Evolutionary conservation across 2,888 invertebrate species (phyloP), one percentile per base, ranked within the genome.

Genomic region (Gymnosoma rotundatum): DNA sequence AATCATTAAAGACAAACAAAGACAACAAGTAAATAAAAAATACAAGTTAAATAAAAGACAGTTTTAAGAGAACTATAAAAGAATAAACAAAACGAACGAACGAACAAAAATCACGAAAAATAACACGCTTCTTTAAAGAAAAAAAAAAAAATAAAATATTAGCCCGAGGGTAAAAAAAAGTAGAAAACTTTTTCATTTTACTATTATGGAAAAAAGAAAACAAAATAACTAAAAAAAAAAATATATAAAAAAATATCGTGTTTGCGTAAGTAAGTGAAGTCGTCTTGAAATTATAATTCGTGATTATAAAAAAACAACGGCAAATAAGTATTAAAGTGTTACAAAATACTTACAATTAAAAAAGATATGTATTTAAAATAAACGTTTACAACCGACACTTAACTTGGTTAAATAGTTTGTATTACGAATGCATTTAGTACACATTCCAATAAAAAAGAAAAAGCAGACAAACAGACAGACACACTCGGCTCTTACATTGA

Each of bases 221-320:
- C 36, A 58, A 42, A 10, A 1, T 12, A 52, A 75, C 8, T 12
- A 18, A 74, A 67, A 9, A 58, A 18, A 21, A 45, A 50, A 38
- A 45, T 5, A 16, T 48, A n/a, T 21, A 64, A 36, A 4, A 75
- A 66, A 67, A 67, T 38, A 36, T 52, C 18, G 60, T 60, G 50
- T 60, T 52, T 38, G 32, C 45, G 18, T 56, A 72, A 64, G 16
- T 38, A 16, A 50, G 16, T 38, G 20, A 50, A 76, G 50, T 63
- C 52, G 69, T 70, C 63, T 81, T 70, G 52, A 66, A 64, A 70
- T 70, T 64, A 16, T 75, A 70, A 81, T 63, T 70, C 75, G 73
- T 70, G 60, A 63, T 67, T 72, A 72, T 48, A 69, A 58, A 32
- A 8, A 36, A 54, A 54, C 20, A n/a, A 48, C 32, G 72, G 50